Base-by-base conservation (phyloP, 2,113 vertebrate species). In the Jaculus jaculus region DNA sequence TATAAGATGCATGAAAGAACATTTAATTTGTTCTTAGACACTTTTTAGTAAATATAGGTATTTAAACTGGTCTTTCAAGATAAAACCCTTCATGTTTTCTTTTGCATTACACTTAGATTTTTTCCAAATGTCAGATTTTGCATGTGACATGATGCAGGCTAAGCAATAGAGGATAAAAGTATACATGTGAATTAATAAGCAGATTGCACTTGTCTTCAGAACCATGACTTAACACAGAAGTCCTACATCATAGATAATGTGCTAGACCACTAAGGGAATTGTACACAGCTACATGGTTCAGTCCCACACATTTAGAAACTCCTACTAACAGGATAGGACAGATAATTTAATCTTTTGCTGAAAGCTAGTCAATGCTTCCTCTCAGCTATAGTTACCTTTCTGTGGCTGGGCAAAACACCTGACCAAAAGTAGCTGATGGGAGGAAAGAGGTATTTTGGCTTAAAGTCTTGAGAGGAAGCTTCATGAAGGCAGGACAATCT, bases 51-150 rank as follows among this genome's bases (percentile, higher is more conserved):
- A 65, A 17, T 47, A 63, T 4, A 88, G 21, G 12, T 7, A 73
- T 88, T 89, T 83, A 71, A 66, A 75, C 2, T 84, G 54, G 30
- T 82, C 51, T 90, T 20, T 54, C 93, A 94, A 73, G 10, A 90
- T 24, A 94, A n/a, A 58, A 69, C 0, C 9, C 5, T 5, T 69
- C 4, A 21, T 47, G 12, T 61, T 78, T 82, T 81, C 30, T 15
- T 81, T 83, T 78, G 8, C 5, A 63, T 54, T 61, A 87, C 65
- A 80, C 51, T 65, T 75, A 54, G 54, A 61, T 39, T 60, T 47
- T 61, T 54, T 95, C 75, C 83, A 28, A 11, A 51, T 78, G 84
- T 95, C 82, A 89, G 39, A 77, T 81, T 91, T 95, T 69, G 8
- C 79, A 0, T 91, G 20, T 32, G 68, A 85, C 93, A 78, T 18